Evolutionary conservation across 2,888 invertebrate genomes (phyloP).

Genomic region (Drosophila quinaria): DNA sequence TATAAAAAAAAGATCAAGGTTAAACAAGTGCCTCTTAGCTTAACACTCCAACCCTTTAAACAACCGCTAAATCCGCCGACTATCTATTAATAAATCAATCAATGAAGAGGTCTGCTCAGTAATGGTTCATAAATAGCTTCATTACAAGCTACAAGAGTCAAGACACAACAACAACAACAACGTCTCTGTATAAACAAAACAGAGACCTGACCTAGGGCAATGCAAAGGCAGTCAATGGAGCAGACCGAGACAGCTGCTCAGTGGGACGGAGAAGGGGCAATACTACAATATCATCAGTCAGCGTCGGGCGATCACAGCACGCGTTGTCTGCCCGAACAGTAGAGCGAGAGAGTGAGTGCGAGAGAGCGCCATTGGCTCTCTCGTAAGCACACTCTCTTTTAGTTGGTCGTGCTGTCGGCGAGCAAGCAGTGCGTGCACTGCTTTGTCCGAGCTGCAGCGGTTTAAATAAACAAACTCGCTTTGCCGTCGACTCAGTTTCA

Average conservation of each 20-base stretch:
- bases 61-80: not conserved
- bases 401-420: constrained; percentile 1
- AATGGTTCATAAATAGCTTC: constrained; percentile 73
- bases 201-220: constrained; percentile 78
- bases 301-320: constrained; percentile 47
- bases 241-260: constrained; percentile 1
- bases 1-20: not conserved
- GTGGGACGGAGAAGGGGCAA: not conserved
- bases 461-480: constrained; percentile 71
- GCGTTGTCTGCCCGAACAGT: constrained; percentile 42
- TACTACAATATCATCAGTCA: constrained; percentile 23
- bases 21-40: not conserved
- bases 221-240: constrained; percentile 46
- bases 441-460: constrained; percentile 36
- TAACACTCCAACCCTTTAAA: not conserved
- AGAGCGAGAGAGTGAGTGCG: constrained; percentile 7
- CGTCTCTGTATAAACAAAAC: constrained; percentile 47
- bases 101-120: constrained; percentile 54
- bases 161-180: constrained; percentile 16
- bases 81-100: constrained; percentile 52
- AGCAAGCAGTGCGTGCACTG: constrained; percentile 60
- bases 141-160: constrained; percentile 58
- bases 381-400: constrained; percentile 12
- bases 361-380: constrained; percentile 17
- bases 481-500: constrained; percentile 66